Percentiles rank a stretch among this genome's conserved stretches.
phyloP scores from a whole-genome alignment of 2,113 vertebrate genomes.

The human (Homo sapiens) region GRCh38 chr1:54380501-54381000 shows the following conservation, averaged over 20 bases:
- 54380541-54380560: slow-evolving; percentile 28
- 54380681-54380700: neutral
- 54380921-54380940: no score
- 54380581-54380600: neutral
- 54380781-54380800: neutral
- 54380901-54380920: no score
- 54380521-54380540: slow-evolving; percentile 15
- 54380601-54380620: neutral
- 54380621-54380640: neutral
- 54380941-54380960: no score
- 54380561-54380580: slow-evolving; percentile 17
- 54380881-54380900: no score
- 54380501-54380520: neutral
- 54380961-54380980: no score
- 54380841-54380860: neutral
- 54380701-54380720: neutral
- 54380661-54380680: slow-evolving; percentile 60
- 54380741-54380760: neutral
- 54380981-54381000: no score
- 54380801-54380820: neutral
- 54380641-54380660: slow-evolving; percentile 33
- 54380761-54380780: neutral
- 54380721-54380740: neutral
- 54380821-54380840: neutral
- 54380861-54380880: neutral